A percentile compares a stretch with the other conserved stretches of the same genome.
These are phyloP conservation scores for Prionailurus viverrinus DNA, from an alignment of 2,113 vertebrate genomes.

Conservation along the genomic window DNA sequence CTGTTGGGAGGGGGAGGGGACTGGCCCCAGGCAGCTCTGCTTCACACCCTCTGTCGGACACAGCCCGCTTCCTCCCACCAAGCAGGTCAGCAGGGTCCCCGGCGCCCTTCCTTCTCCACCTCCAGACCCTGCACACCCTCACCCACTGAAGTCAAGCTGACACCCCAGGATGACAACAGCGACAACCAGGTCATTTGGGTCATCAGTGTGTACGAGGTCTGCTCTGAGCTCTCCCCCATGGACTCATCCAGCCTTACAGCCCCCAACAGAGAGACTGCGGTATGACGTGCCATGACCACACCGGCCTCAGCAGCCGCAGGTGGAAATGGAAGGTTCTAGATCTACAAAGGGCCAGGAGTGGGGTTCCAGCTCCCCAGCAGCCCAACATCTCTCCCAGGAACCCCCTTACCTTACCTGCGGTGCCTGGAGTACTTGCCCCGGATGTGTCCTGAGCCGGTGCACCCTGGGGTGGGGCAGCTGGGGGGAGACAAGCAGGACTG, in stretches of 20 bases:
- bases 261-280: neutral
- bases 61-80: neutral
- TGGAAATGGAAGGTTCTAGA: neutral
- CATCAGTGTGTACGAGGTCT: neutral
- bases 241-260: neutral
- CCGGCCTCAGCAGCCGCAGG: neutral
- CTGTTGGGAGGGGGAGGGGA: neutral
- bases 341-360: neutral
- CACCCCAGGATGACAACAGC: neutral
- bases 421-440: slow-evolving; percentile 98
- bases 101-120: neutral
- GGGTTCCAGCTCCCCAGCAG: neutral
- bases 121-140: neutral
- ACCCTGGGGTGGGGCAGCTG: slow-evolving; percentile 98
- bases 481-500: slow-evolving; percentile 76
- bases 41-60: neutral
- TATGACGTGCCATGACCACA: fast-evolving
- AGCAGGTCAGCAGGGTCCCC: neutral
- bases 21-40: neutral
- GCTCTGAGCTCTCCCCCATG: neutral
- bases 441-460: slow-evolving; percentile 96
- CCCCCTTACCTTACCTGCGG: slow-evolving; percentile 95
- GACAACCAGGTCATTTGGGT: neutral
- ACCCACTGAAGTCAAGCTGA: neutral
- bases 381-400: neutral